phyloP scores from a whole-genome alignment of 1,140 invertebrate species.

The Scaptomyza pallida region DNA sequence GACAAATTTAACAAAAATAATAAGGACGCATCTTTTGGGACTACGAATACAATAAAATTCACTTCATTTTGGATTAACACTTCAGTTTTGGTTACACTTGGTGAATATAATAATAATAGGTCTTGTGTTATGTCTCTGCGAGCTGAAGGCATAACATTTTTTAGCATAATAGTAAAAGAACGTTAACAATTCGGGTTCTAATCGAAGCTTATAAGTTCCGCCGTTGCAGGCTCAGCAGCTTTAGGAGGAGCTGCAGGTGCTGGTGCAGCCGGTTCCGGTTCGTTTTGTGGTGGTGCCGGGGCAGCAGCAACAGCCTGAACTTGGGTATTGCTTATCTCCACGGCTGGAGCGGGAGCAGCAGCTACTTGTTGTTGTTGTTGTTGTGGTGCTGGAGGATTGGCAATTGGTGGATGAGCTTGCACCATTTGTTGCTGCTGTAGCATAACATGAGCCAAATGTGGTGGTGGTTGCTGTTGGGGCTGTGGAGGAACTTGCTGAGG shows the following conservation, averaged over 20 bases:
- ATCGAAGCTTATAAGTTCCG: slow-evolving; percentile 90
- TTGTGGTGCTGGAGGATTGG: slow-evolving; percentile 70
- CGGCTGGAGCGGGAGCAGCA: slow-evolving; percentile 65
- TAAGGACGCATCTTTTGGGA: slow-evolving; percentile 2
- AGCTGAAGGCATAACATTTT: not conserved
- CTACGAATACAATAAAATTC: slow-evolving; percentile 17
- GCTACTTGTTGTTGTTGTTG: slow-evolving; percentile 4
- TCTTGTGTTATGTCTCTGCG: not conserved
- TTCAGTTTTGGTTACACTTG: slow-evolving; percentile 14
- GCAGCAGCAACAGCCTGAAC: slow-evolving; percentile 67
- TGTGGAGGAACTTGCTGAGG: slow-evolving; percentile 41
- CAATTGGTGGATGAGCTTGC: slow-evolving; percentile 70
- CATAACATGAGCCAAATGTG: slow-evolving; percentile 83
- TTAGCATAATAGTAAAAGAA: not conserved
- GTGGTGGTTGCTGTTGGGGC: slow-evolving; percentile 23
- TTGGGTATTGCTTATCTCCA: slow-evolving; percentile 56
- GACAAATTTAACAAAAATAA: not conserved
- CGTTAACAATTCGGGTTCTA: slow-evolving; percentile 80
- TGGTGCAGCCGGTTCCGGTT: slow-evolving; percentile 64
- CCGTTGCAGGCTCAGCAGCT: slow-evolving; percentile 86
- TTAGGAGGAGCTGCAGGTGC: slow-evolving; percentile 66
- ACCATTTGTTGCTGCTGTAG: slow-evolving; percentile 78
- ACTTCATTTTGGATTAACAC: slow-evolving; percentile 32
- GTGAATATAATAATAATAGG: not conserved
- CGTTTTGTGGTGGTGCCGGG: slow-evolving; percentile 83